These are phyloP conservation scores for Hippolais icterina DNA, from an alignment of 2,113 vertebrate species.

Conservation along the genomic window DNA sequence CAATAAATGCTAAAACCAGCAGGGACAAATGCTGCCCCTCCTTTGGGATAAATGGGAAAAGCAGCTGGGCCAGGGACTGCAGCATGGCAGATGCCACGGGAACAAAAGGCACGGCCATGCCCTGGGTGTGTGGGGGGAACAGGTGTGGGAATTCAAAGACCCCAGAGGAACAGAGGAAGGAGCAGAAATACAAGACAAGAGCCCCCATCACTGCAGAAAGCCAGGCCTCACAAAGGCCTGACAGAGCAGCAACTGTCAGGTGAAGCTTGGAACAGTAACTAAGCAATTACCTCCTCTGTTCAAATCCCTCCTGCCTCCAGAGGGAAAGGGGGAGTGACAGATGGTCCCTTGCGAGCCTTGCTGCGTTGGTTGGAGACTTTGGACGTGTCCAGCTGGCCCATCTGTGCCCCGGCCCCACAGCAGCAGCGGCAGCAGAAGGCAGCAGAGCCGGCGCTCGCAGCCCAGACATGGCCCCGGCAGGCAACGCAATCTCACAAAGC, in stretches of 20 bases:
- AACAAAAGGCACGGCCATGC: neutral
- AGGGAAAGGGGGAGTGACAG: conserved; percentile 15
- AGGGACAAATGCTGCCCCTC: neutral
- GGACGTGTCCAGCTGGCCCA: neutral
- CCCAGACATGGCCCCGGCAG: neutral
- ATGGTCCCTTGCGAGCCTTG: neutral
- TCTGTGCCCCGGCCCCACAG: neutral
- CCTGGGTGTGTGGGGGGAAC: rapidly evolving
- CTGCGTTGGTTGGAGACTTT: neutral
- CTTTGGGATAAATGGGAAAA: neutral
- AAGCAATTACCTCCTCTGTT: conserved; percentile 29
- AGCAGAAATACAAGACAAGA: neutral
- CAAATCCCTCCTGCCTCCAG: neutral
- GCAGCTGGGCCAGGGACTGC: neutral
- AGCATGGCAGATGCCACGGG: rapidly evolving
- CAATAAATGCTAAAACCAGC: neutral
- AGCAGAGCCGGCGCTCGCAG: neutral
- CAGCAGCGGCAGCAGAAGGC: neutral
- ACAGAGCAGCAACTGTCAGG: neutral
- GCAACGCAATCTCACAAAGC: rapidly evolving
- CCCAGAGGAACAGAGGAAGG: neutral
- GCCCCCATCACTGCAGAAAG: neutral
- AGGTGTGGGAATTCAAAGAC: neutral
- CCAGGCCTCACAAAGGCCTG: neutral
- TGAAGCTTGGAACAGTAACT: neutral